Conservation (phyloP, 2,797 vertebrate genomes). For the Argya squamiceps region DNA sequence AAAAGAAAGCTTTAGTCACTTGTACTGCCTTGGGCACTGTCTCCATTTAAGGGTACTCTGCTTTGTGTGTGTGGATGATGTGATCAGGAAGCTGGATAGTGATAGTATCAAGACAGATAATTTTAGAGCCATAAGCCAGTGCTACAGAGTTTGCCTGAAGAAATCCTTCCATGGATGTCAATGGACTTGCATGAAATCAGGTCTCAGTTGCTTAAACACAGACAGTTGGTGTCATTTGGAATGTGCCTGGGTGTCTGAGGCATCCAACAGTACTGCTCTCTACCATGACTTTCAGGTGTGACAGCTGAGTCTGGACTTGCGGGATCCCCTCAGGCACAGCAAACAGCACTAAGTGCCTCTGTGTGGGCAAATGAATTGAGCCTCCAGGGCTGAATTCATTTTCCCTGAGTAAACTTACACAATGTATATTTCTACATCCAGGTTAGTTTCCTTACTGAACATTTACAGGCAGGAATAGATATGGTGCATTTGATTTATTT, state of each 20-base stretch:
- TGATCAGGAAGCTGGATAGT: not conserved
- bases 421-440: not conserved
- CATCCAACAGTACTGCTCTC: not conserved
- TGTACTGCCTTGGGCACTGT: not conserved
- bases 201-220: not conserved
- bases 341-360: not conserved
- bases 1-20: not conserved
- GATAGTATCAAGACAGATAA: not conserved
- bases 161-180: not conserved
- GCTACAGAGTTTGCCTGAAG: not conserved
- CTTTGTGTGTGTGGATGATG: fast-evolving
- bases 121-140: not conserved
- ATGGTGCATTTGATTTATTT: not conserved
- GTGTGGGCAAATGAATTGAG: not conserved
- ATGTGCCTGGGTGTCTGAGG: not conserved
- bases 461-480: not conserved
- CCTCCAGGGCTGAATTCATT: not conserved
- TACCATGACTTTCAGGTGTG: not conserved
- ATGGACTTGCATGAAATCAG: not conserved
- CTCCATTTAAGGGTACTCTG: not conserved
- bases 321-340: not conserved
- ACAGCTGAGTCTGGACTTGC: not conserved
- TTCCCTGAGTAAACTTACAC: not conserved
- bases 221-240: not conserved
- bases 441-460: not conserved